Conservation (phyloP, 2,797 vertebrate species). For the Lagodon rhomboides region DNA sequence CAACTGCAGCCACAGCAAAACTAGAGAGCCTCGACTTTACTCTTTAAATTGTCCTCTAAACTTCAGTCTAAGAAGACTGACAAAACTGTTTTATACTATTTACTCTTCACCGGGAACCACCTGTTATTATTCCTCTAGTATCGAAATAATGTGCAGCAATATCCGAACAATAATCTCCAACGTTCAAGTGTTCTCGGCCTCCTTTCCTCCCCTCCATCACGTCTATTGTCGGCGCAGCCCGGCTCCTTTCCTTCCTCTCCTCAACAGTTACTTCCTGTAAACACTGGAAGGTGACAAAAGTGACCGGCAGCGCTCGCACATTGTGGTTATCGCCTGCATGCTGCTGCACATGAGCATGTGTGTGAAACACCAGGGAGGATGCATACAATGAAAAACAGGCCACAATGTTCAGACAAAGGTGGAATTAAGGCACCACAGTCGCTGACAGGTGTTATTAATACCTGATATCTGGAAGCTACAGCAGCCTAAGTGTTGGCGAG, state of each 20-base stretch:
- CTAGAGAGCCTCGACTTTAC: too few species aligned
- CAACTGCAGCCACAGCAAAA: too few species aligned
- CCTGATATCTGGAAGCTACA: neutral
- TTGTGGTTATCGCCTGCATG: neutral
- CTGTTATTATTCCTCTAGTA: neutral
- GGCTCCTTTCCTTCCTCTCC: slow-evolving; percentile 67
- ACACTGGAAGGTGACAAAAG: slow-evolving; percentile 50
- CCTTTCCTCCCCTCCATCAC: slow-evolving; percentile 19
- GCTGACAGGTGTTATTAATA: slow-evolving; percentile 25
- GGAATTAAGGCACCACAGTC: slow-evolving; percentile 2
- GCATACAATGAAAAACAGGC: too few species aligned
- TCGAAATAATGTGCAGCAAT: slow-evolving; percentile 9
- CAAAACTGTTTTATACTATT: too few species aligned
- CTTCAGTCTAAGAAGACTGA: neutral
- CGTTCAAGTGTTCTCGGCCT: slow-evolving; percentile 3
- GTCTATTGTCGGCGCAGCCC: slow-evolving; percentile 31
- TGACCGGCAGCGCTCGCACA: neutral
- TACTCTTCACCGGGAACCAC: neutral
- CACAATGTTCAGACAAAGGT: neutral
- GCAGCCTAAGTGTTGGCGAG: neutral
- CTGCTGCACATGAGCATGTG: neutral
- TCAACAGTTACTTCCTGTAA: slow-evolving; percentile 63
- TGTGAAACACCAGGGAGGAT: neutral
- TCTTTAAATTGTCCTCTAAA: too few species aligned
- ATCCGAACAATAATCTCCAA: neutral